Evolutionary conservation across 2,888 invertebrate species (phyloP), one percentile per base, ranked within the genome.

Genomic region (Drosophila villosipedis): DNA sequence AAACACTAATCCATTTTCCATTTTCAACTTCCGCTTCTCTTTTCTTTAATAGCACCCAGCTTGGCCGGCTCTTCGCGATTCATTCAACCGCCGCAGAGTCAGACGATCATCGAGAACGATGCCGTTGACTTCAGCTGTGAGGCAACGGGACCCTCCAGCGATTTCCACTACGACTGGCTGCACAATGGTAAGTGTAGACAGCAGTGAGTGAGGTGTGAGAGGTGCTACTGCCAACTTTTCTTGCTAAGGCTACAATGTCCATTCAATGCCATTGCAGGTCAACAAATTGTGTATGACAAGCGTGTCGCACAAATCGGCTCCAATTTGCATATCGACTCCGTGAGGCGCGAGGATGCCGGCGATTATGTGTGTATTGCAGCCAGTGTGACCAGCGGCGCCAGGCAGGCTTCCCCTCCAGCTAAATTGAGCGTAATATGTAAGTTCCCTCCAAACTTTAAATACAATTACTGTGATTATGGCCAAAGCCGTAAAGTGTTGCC

Each of bases 351-450:
- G 58, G 93, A 93, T 90, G 90, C 77, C 70, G 93, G 93, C 41
- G 92, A 93, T 82, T 93, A 93, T 84, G 91, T 93, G 69, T 93
- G 93, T 78, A 93, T 93, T 79, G 93, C 93, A 58, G 92, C 93
- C 76, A 92, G 92, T 83, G 83, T 82, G 77, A 86, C 91, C 77
- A 93, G 91, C 82, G 93, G 93, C 73, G 93, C 93, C 84, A 91
- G 93, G 75, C 92, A 93, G 84, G 93, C 93, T 63, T 93, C 93
- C 68, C 93, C 93, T 39, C 91, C 93, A 73, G 93, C 93, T 61
- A 91, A 91, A 75, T 89, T 93, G 80, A 92, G 88, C 84, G 87
- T 93, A 65, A 93, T 93, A 83, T 92, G 93, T 93, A 89, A 93
- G 93, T 92, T 85, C 62, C 62, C 62, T 10, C 1, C 52, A 47